Conservation (phyloP, 2,888 invertebrate species). For the Pantelozetes paolii region DNA sequence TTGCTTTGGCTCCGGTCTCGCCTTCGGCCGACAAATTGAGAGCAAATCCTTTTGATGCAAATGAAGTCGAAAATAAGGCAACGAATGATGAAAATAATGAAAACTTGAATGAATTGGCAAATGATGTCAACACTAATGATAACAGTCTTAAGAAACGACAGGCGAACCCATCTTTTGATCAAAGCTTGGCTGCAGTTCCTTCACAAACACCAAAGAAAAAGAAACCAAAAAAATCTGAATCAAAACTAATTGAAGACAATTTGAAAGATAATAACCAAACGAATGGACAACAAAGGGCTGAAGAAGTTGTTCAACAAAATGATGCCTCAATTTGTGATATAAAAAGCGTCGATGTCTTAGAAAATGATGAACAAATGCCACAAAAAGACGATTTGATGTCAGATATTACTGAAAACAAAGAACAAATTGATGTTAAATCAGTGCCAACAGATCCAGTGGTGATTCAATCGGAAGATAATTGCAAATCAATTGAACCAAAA, state of each 20-base stretch:
- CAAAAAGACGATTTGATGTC: neutral
- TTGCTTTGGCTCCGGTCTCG: conserved; percentile 69
- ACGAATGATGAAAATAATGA: conserved; percentile 3
- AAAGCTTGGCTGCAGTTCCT: conserved; percentile 42
- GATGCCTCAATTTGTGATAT: neutral
- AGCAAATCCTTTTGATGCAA: conserved; percentile 10
- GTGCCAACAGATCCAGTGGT: too few relatives aligned
- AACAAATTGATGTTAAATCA: neutral
- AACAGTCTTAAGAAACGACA: conserved; percentile 41
- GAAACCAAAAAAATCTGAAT: conserved; percentile 28
- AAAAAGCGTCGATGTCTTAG: neutral
- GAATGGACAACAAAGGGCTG: neutral
- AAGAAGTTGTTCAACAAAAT: neutral
- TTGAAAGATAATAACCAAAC: neutral
- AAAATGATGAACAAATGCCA: neutral
- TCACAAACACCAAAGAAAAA: conserved; percentile 37
- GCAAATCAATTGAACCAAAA: too few relatives aligned
- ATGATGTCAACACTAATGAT: neutral
- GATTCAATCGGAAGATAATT: too few relatives aligned
- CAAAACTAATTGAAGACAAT: neutral
- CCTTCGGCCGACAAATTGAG: conserved; percentile 45
- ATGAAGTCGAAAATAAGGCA: conserved; percentile 24
- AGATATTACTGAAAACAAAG: neutral
- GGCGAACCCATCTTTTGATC: conserved; percentile 45
- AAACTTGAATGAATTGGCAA: neutral